These are phyloP conservation scores for Prinia subflava DNA, from an alignment of 2,113 vertebrate genomes.

Conservation along the genomic window DNA sequence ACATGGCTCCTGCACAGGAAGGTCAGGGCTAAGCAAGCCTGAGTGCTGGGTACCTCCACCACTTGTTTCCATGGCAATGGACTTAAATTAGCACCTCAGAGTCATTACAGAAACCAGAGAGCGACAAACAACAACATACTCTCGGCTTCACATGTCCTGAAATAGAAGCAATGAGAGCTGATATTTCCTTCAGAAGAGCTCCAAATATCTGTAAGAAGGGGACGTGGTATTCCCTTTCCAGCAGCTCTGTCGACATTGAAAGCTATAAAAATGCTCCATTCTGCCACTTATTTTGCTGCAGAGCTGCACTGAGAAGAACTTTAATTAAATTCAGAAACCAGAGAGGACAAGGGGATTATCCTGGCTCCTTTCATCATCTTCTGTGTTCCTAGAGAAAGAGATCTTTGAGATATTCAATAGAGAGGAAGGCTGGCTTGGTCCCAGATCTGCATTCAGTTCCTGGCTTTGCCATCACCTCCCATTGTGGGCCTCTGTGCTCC, in stretches of 20 bases:
- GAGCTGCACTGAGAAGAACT: not conserved
- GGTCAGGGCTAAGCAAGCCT: conserved; percentile 26
- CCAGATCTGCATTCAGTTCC: not conserved
- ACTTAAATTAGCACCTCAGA: conserved; percentile 56
- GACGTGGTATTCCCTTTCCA: not conserved
- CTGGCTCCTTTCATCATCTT: conserved; percentile 13
- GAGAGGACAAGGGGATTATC: conserved; percentile 19
- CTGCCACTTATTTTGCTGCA: not conserved
- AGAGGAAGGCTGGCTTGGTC: not conserved
- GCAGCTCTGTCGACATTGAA: not conserved
- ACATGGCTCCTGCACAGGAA: not conserved
- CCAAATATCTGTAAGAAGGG: conserved; percentile 6
- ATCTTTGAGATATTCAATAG: not conserved
- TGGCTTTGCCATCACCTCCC: not conserved
- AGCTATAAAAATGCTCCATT: not conserved
- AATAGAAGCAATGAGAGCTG: conserved; percentile 40
- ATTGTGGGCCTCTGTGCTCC: not conserved
- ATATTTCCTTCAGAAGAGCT: conserved; percentile 12
- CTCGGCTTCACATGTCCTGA: not conserved
- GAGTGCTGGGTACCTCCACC: not conserved
- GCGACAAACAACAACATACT: not conserved
- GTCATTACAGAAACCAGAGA: conserved; percentile 41
- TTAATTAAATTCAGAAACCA: conserved; percentile 4
- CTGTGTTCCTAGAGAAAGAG: not conserved
- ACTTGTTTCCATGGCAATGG: conserved; percentile 61